Base-by-base conservation (phyloP, 2,797 vertebrate species). In the Poeciliopsis gracilis region DNA sequence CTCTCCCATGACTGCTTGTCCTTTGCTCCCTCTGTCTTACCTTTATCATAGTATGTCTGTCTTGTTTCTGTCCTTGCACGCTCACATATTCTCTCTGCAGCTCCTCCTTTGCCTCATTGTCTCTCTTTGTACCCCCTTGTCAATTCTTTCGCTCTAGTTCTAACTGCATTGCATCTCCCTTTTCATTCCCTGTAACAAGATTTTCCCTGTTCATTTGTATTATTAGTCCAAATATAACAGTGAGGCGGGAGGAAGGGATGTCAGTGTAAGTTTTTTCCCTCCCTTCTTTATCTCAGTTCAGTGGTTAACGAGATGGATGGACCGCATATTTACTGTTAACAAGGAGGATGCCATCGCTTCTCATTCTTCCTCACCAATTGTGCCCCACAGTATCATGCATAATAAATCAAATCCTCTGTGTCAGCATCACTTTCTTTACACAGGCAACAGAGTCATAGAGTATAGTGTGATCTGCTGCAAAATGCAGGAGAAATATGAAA, bases 321-420 rank as follows among this genome's bases (percentile, higher is more conserved):
- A 90, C 91, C 81, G 55, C 86, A 84, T 91, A 87, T 90, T 92
- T 90, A 87, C 84, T 84, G 87, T 86, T 91, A 92, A 90, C 87
- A 87, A 90, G 89, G 79, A 84, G 81, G 87, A 88, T 81, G 90
- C 80, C 85, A 82, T 86, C 69, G 43, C 87, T 85, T 84, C 78
- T 90, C 77, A 88, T 86, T 79, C 84, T 84, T 78, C 38, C 81
- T 81, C 83, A 85, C 79, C 83, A 80, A 84, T 76, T 81, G 88
- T 74, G 67, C 84, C 87, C 77, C 81, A 80, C 86, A 83, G 85
- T 85, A 86, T 82, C 84, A 90, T 91, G 88, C 84, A 92, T 92
- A 89, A 91, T 92, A 83, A 92, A 91, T 90, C 88, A 87, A 88
- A 77, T 76, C 83, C 84, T 83, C 82, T 76, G 82, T 87, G 84